Evolutionary conservation across 1,140 invertebrate species (phyloP).

Genomic region (Globodera rostochiensis): DNA sequence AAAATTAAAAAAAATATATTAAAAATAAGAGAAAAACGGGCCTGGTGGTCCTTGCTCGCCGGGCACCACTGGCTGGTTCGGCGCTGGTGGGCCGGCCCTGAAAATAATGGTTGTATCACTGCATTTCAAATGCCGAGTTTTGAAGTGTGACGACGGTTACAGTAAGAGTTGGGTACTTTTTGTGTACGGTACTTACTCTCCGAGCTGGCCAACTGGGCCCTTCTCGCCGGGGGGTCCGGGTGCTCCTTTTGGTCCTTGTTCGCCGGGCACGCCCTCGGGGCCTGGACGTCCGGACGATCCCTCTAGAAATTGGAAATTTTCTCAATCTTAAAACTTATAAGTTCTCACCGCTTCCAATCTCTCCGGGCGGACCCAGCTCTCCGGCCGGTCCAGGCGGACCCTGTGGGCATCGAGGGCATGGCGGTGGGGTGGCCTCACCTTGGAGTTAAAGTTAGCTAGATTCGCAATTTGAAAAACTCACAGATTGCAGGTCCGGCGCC

Average conservation of each 20-base stretch:
- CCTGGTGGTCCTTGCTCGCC: conserved; percentile 41
- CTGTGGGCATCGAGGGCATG: conserved; percentile 41
- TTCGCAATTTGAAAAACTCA: neutral
- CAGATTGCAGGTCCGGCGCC: conserved; percentile 34
- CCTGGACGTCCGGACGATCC: conserved; percentile 33
- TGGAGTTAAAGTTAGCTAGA: neutral
- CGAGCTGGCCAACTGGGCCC: neutral
- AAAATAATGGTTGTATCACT: neutral
- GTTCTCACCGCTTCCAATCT: conserved; percentile 31
- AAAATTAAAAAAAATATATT: conserved; percentile 36
- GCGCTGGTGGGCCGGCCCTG: neutral
- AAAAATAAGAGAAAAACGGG: conserved; percentile 30
- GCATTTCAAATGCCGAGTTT: neutral
- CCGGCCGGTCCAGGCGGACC: conserved; percentile 39
- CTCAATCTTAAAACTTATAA: neutral
- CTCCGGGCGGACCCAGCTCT: conserved; percentile 35
- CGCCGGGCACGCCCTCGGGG: conserved; percentile 16
- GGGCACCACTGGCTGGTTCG: neutral
- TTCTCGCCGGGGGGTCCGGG: neutral
- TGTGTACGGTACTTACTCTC: neutral
- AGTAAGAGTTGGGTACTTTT: neutral
- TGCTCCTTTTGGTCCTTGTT: conserved; percentile 5
- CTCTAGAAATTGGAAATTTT: conserved; percentile 17
- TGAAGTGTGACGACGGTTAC: neutral
- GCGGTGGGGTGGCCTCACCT: conserved; percentile 38